These are phyloP conservation scores for Hypanus sabinus DNA, from an alignment of 2,113 vertebrate genomes.

Conservation along the genomic window DNA sequence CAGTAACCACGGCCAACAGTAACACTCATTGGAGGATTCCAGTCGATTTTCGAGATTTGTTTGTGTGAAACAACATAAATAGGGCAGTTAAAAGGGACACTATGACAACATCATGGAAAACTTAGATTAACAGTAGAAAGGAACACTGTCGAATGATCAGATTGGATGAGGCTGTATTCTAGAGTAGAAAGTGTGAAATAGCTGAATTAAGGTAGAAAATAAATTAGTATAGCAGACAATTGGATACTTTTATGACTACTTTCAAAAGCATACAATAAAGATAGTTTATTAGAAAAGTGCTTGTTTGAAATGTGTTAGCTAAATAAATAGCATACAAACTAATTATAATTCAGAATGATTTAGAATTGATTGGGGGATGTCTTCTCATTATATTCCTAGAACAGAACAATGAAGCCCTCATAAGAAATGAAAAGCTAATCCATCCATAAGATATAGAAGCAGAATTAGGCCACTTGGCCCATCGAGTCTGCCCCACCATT, in stretches of 20 bases:
- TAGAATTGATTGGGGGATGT: too few species aligned
- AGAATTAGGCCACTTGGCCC: too few species aligned
- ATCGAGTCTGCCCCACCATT: too few species aligned
- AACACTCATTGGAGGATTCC: neutral
- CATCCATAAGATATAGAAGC: too few species aligned
- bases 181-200: neutral
- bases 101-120: neutral
- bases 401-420: too few species aligned
- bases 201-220: neutral
- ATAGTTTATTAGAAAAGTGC: neutral
- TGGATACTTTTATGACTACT: neutral
- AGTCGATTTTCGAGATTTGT: neutral
- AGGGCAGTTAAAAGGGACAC: neutral
- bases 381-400: too few species aligned
- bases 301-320: neutral
- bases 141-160: neutral
- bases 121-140: neutral
- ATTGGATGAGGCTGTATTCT: neutral
- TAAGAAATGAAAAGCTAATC: too few species aligned
- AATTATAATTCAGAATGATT: neutral
- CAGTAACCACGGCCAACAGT: neutral
- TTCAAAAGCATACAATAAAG: neutral
- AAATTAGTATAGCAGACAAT: neutral
- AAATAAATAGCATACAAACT: neutral
- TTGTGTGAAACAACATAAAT: neutral